These are phyloP conservation scores for Cardinalis cardinalis DNA, from an alignment of 2,113 vertebrate species.

Conservation along the genomic window DNA sequence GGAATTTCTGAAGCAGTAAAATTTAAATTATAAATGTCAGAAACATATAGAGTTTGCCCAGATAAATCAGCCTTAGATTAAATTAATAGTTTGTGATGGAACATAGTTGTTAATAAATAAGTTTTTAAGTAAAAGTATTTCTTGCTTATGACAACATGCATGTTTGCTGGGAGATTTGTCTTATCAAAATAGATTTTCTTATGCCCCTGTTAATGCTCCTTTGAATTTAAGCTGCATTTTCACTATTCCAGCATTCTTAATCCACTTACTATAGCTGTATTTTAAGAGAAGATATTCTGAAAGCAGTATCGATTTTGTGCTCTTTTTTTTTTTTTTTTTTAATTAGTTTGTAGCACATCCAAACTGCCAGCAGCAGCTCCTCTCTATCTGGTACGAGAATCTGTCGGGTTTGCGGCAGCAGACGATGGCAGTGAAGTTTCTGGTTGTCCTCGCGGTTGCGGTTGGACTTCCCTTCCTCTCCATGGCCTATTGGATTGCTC, in stretches of 20 bases:
- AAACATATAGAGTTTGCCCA: not conserved
- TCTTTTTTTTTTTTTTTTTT: not conserved
- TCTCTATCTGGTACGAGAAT: conserved; percentile 96
- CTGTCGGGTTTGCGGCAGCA: conserved; percentile 88
- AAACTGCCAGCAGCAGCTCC: conserved; percentile 95
- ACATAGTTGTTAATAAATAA: not conserved
- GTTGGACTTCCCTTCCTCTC: conserved; percentile 87
- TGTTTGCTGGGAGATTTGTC: not conserved
- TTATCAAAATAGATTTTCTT: not conserved
- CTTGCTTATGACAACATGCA: not conserved
- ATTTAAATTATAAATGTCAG: not conserved
- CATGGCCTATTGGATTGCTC: conserved; percentile 89
- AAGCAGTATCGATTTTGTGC: not conserved
- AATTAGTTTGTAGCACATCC: conserved; percentile 95
- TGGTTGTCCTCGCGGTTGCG: conserved; percentile 88
- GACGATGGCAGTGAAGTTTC: conserved; percentile 86
- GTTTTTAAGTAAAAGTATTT: not conserved
- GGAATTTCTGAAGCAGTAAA: not conserved
- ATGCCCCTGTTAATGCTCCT: not conserved
- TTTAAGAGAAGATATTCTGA: not conserved
- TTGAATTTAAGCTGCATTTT: not conserved
- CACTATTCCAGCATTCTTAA: not conserved
- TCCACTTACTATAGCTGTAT: not conserved
- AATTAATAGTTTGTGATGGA: not conserved
- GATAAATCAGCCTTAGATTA: not conserved